Conservation (phyloP, 2,888 invertebrate species). For the Oxycera nigricornis region DNA sequence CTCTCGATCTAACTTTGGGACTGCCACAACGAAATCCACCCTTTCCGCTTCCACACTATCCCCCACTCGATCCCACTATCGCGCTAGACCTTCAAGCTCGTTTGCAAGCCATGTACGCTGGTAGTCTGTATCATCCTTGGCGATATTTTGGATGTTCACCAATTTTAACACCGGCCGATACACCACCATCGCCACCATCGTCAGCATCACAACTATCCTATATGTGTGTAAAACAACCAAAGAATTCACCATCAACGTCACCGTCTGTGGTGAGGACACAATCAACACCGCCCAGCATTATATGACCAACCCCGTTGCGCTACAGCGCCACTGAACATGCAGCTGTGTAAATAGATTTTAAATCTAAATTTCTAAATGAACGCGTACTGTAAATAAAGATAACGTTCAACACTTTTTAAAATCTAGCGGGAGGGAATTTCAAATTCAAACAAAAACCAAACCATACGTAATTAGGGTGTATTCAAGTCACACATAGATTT, state of each 20-base stretch:
- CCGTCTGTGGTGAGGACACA: conserved; percentile 16
- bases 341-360: conserved; percentile 51
- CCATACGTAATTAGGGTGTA: too few relatives aligned
- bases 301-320: conserved; percentile 63
- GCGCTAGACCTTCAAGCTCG: conserved; percentile 62
- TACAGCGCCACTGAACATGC: conserved; percentile 59
- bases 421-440: too few relatives aligned
- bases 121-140: conserved; percentile 61
- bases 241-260: conserved; percentile 55
- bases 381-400: not conserved
- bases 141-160: conserved; percentile 59
- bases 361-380: conserved; percentile 6
- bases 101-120: conserved; percentile 61
- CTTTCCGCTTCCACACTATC: conserved; percentile 55
- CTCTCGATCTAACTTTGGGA: conserved; percentile 58
- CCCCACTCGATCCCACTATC: conserved; percentile 60
- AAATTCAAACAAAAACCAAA: too few relatives aligned
- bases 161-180: conserved; percentile 58
- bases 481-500: too few relatives aligned
- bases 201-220: conserved; percentile 48
- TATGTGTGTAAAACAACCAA: conserved; percentile 58
- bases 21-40: conserved; percentile 54
- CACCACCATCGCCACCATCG: conserved; percentile 56
- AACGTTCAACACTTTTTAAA: not conserved
- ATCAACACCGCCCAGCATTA: conserved; percentile 59